Evolutionary conservation across 1,140 invertebrate genomes (phyloP).

Genomic region (Pseudomyrmex gracilis): DNA sequence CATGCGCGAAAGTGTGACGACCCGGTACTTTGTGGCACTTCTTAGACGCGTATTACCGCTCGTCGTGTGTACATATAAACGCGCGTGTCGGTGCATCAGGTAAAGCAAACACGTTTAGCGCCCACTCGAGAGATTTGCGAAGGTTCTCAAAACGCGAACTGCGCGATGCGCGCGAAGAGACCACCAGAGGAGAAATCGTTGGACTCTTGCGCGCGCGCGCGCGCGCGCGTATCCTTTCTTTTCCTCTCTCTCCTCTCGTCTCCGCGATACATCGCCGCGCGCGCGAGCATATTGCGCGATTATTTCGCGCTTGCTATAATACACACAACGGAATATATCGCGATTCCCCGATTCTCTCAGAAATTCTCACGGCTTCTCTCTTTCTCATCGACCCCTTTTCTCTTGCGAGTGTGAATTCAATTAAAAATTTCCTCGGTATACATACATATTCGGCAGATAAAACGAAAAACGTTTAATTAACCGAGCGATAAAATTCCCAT

Average conservation of each 20-base stretch:
- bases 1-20: constrained; percentile 18
- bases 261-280: not conserved
- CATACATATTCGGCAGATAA: not conserved
- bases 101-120: constrained; percentile 70
- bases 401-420: not conserved
- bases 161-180: constrained; percentile 3
- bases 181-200: constrained; percentile 54
- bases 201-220: too few species aligned
- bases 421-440: not conserved
- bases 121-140: constrained; percentile 61
- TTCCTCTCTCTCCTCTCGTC: not conserved
- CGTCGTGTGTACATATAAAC: not conserved
- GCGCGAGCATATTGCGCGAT: constrained; percentile 18
- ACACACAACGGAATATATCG: constrained; percentile 13
- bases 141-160: constrained; percentile 60
- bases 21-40: constrained; percentile 2
- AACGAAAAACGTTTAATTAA: constrained; percentile 31
- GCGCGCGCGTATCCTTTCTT: not conserved
- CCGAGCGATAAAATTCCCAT: not conserved
- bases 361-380: not conserved
- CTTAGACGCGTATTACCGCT: too few species aligned
- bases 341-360: constrained; percentile 31
- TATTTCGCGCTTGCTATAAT: constrained; percentile 9
- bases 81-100: constrained; percentile 54
- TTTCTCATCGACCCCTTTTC: not conserved